phyloP scores from a whole-genome alignment of 2,797 vertebrate species.

The Anas georgica region DNA sequence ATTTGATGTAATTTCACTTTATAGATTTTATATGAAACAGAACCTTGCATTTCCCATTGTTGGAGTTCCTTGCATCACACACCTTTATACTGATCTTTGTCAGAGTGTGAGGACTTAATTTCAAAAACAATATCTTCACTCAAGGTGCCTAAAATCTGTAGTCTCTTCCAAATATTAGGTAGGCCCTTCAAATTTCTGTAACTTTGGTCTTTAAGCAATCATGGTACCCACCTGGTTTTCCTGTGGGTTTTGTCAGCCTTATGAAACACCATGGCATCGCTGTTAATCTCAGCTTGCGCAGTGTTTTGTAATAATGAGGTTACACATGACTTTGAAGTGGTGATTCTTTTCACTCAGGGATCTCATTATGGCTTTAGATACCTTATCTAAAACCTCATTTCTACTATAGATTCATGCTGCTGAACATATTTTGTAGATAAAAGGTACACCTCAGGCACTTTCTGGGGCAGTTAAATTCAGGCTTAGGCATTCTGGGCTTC shows the following conservation, averaged over 20 bases:
- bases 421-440: not conserved
- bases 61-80: not conserved
- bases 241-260: not conserved
- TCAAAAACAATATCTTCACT: not conserved
- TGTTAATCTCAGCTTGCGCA: not conserved
- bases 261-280: not conserved
- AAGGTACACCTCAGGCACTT: not conserved
- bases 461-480: not conserved
- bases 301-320: not conserved
- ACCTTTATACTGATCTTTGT: not conserved
- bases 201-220: not conserved
- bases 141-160: not conserved
- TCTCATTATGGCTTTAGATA: not conserved
- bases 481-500: not conserved
- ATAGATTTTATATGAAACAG: not conserved
- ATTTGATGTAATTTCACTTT: not conserved
- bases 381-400: not conserved
- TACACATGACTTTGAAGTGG: not conserved
- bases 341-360: not conserved
- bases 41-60: not conserved
- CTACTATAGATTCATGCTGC: not conserved
- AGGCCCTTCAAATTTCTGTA: not conserved
- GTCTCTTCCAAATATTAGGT: not conserved
- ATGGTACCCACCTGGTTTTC: not conserved
- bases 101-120: not conserved